Conservation (phyloP, 2,888 invertebrate genomes). For the Formica aserva region DNA sequence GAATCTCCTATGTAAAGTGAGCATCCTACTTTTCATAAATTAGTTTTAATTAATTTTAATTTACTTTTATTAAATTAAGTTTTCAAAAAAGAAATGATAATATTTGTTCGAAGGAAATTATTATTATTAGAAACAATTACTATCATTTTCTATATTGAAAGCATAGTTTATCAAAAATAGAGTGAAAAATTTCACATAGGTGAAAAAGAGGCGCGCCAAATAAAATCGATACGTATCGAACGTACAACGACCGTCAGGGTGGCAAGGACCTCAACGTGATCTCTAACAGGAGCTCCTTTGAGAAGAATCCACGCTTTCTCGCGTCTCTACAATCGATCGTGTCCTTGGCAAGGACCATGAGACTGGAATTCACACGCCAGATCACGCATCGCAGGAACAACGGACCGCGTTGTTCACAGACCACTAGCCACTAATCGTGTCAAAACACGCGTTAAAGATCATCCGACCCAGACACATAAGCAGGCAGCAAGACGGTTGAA, state of each 20-base stretch:
- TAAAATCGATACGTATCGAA: background rate
- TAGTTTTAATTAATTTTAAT: too few relatives aligned
- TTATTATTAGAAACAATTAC: background rate
- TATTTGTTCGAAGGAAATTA: background rate
- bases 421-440: conserved; percentile 77
- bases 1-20: background rate
- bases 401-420: conserved; percentile 70
- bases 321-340: background rate
- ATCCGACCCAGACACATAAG: conserved; percentile 67
- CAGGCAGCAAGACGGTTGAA: conserved; percentile 55
- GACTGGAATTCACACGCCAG: conserved; percentile 74
- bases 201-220: background rate
- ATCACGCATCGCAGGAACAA: conserved; percentile 71
- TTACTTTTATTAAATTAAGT: background rate
- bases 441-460: conserved; percentile 79
- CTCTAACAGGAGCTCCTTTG: conserved; percentile 32
- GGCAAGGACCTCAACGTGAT: background rate
- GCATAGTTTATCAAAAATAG: background rate
- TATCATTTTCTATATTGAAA: background rate
- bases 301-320: conserved; percentile 10
- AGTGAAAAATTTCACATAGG: background rate
- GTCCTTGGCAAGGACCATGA: conserved; percentile 59
- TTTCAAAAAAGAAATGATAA: background rate
- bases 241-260: background rate
- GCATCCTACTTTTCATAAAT: background rate